These are phyloP conservation scores for Erinaceus europaeus DNA, from an alignment of 2,113 vertebrate species.

Conservation along the genomic window DNA sequence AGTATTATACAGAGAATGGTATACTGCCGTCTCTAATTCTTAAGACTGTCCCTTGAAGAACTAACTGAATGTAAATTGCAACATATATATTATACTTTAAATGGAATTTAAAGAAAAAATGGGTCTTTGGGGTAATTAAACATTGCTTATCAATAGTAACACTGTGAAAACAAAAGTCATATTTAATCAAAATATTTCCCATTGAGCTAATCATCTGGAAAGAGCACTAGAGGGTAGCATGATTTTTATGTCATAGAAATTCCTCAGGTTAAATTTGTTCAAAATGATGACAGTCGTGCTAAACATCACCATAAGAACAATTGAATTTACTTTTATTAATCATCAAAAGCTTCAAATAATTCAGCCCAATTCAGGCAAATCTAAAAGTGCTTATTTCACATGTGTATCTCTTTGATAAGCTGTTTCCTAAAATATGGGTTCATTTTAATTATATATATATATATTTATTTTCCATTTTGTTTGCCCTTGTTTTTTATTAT, in stretches of 20 bases:
- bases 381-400: too few species aligned
- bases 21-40: not conserved
- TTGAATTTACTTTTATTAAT: too few species aligned
- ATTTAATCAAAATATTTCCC: constrained; percentile 23
- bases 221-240: accelerated
- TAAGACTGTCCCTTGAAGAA: not conserved
- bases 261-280: not conserved
- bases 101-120: not conserved
- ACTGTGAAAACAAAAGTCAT: not conserved
- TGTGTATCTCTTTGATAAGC: too few species aligned
- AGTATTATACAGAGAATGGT: constrained; percentile 3
- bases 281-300: not conserved
- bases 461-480: too few species aligned
- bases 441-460: too few species aligned
- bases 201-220: not conserved
- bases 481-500: too few species aligned
- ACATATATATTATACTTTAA: constrained; percentile 26
- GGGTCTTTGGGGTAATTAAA: not conserved
- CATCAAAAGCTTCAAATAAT: too few species aligned
- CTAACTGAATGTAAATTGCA: constrained; percentile 17
- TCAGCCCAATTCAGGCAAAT: too few species aligned
- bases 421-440: too few species aligned
- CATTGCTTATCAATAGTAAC: not conserved
- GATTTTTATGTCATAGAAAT: not conserved
- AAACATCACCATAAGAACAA: too few species aligned